Evolutionary conservation across 1,140 invertebrate species (phyloP), one percentile per base, ranked within the genome.

Genomic region (Drosophila persimilis): DNA sequence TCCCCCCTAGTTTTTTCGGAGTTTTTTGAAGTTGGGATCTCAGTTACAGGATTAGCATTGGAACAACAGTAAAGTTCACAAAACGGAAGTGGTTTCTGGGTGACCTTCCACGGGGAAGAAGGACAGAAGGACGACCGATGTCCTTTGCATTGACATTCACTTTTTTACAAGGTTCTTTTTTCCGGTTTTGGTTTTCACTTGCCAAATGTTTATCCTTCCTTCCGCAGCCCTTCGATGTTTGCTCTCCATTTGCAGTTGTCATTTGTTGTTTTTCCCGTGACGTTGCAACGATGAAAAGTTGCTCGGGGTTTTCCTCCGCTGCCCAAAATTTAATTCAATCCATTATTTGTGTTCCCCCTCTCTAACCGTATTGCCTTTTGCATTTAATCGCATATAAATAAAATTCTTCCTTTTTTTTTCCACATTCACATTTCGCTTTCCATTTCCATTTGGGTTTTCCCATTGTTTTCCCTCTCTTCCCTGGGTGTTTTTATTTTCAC

Each of bases 321-420:
- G 54, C 26, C 83, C 69, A 77, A 80, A 85, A 81, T 75, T 70
- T 75, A 61, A 77, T 88, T 71, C 65, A 85, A 85, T 88, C 77
- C 83, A 85, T 88, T 85, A 88, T 88, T 81, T 78, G 67, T 77
- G 61, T 73, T 51, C 47, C 60, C 67, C 20, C 20, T n/a, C 63
- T 22, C 26, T 15, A 20, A n/a, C 17, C 48, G 43, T 15, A 55
- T 66, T 66, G 64, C 57, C 67, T 48, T 69, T 84, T 75, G 71
- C 76, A 73, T 73, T 71, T 80, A 85, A 80, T 77, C 77, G 81
- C 77, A 86, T 73, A 85, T 85, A 77, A 85, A 85, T 88, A 85
- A 70, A 74, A 43, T 47, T 73, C 64, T 76, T 80, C 61, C 60
- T 50, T 43, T 43, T 57, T 73, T 39, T 39, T n/a, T n/a, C n/a